phyloP scores from a whole-genome alignment of 2,113 vertebrate species.

The Hypanus sabinus region DNA sequence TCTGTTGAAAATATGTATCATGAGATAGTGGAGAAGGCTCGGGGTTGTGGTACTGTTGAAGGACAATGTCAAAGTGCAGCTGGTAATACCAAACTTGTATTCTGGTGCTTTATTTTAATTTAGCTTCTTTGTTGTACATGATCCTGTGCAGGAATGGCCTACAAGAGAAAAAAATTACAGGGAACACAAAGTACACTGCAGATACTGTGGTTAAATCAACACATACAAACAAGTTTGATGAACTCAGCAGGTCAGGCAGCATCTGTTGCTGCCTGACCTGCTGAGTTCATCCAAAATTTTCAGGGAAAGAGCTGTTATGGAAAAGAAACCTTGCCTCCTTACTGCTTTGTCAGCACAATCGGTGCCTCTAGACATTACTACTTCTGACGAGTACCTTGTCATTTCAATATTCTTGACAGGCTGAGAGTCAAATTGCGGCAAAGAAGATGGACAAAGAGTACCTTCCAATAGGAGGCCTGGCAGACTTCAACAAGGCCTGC shows the following conservation, averaged over 20 bases:
- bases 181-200: too few relatives aligned
- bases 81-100: neutral
- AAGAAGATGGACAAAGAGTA: constrained; percentile 92
- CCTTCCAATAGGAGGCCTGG: constrained; percentile 71
- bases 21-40: neutral
- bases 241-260: too few relatives aligned
- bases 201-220: too few relatives aligned
- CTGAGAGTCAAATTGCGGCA: constrained; percentile 72
- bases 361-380: neutral
- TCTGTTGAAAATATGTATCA: neutral
- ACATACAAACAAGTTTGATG: too few relatives aligned
- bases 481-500: constrained; percentile 72
- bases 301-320: neutral
- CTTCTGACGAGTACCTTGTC: neutral
- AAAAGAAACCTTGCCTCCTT: too few relatives aligned
- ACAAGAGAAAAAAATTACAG: too few relatives aligned
- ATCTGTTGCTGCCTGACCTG: too few relatives aligned
- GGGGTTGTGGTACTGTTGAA: neutral
- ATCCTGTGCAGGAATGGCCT: neutral
- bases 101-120: neutral
- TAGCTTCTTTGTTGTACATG: neutral
- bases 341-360: too few relatives aligned
- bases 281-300: too few relatives aligned
- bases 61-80: neutral
- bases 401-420: constrained; percentile 51